Base-by-base conservation (phyloP, 2,888 invertebrate genomes). In the Orthonevra nobilis region DNA sequence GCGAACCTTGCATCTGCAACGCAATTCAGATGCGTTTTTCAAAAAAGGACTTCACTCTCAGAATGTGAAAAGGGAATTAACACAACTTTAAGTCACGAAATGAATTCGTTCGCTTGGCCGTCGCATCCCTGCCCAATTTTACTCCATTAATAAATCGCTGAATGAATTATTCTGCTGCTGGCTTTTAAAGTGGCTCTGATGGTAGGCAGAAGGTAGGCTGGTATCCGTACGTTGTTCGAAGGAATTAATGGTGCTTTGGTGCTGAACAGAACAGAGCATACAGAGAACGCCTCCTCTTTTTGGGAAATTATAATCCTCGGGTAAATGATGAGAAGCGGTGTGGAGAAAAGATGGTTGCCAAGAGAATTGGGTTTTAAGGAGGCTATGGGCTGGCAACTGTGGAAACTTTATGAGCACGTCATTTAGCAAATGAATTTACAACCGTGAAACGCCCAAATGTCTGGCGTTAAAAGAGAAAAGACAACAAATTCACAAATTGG, bases 351-450 rank as follows among this genome's bases (percentile, higher is more conserved):
- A 66, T 72, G 46, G 12, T 64, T 70, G 26, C 50, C 14, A 32
- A 46, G 48, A 17, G 50, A 72, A 72, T 72, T 73, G 54, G 40
- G 61, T 42, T 73, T 72, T 73, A 68, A 66, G 48, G 64, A 54
- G 36, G 36, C 63, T 44, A 54, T 68, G 66, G 79, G 73, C 56
- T 81, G 73, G 72, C 40, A 81, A 66, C 81, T 82, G 83, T 83
- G 56, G 83, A 82, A 87, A 86, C 86, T 88, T 87, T 88, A 88
- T 87, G 88, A 87, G 87, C 85, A 84, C 86, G 86, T 88, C 88
- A 86, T 88, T 88, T 88, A 88, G 86, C 87, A 88, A 88, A 88
- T 88, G 88, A 88, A 88, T 88, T 88, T 88, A 88, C 88, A 88
- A 87, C 87, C 85, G 85, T 85, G 88, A 85, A 88, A 88, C 88